phyloP scores from a whole-genome alignment of 2,113 vertebrate species.

The Gopherus evgoodei region DNA sequence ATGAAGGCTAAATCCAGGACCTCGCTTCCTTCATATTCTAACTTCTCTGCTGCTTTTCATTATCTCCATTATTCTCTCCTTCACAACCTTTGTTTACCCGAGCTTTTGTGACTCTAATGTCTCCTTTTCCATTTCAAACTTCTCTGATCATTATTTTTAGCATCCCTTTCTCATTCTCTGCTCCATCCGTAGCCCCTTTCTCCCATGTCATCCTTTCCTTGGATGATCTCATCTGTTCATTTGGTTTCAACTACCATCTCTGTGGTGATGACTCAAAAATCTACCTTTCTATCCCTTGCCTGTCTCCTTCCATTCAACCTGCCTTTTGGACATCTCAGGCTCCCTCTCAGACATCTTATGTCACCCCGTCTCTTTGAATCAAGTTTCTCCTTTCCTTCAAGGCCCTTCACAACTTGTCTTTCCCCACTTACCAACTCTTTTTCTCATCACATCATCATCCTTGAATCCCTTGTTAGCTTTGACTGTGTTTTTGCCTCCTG shows the following conservation, averaged over 20 bases:
- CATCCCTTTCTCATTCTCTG: not conserved
- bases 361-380: not conserved
- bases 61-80: not conserved
- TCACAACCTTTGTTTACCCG: not conserved
- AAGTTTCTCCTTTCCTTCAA: not conserved
- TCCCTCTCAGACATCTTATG: not conserved
- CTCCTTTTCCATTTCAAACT: not conserved
- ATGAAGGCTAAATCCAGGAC: not conserved
- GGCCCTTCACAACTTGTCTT: not conserved
- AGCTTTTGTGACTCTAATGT: not conserved
- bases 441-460: not conserved
- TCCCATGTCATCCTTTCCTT: constrained; percentile 15
- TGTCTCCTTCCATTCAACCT: not conserved
- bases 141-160: not conserved
- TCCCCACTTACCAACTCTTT: not conserved
- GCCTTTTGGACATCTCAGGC: not conserved
- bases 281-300: not conserved
- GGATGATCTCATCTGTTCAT: not conserved
- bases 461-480: not conserved
- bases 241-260: not conserved
- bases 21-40: not conserved
- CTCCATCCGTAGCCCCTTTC: fast-evolving
- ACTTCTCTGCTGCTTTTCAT: not conserved
- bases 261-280: not conserved
- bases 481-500: not conserved